These are phyloP conservation scores for Phaedon cochleariae DNA, from an alignment of 2,888 invertebrate genomes.

Conservation along the genomic window DNA sequence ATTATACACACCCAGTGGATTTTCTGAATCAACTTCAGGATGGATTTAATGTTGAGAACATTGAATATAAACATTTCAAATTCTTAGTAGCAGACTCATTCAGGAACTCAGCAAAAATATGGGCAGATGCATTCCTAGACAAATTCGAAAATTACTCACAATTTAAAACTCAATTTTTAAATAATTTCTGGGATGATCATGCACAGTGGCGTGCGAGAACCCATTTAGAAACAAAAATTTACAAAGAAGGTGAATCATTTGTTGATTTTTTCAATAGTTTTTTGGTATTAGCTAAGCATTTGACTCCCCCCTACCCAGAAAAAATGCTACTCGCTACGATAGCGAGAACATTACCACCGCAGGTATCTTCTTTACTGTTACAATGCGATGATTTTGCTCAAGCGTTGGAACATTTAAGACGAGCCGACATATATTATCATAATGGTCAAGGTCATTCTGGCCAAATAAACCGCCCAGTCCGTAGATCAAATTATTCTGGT, in stretches of 20 bases:
- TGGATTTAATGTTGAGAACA: constrained; percentile 1
- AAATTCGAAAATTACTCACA: not conserved
- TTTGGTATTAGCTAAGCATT: not conserved
- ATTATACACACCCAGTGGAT: constrained; percentile 4
- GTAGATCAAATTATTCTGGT: not conserved
- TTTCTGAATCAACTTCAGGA: constrained; percentile 1
- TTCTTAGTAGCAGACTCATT: not conserved
- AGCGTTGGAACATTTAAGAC: not conserved
- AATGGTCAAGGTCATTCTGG: not conserved
- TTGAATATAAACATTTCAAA: constrained; percentile 5
- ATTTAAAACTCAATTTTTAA: too few relatives aligned
- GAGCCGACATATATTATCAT: not conserved
- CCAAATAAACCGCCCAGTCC: not conserved
- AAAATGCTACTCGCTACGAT: not conserved
- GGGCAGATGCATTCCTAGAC: not conserved
- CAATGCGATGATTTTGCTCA: not conserved
- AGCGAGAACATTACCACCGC: not conserved
- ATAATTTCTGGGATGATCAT: not conserved
- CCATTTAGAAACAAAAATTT: not conserved
- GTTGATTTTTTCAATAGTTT: not conserved
- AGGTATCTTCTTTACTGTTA: constrained; percentile 2
- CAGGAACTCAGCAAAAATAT: not conserved
- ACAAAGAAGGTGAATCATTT: not conserved
- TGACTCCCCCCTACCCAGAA: constrained; percentile 2
- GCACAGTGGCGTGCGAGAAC: not conserved